phyloP scores from a whole-genome alignment of 2,797 vertebrate genomes.

The Menidia menidia region DNA sequence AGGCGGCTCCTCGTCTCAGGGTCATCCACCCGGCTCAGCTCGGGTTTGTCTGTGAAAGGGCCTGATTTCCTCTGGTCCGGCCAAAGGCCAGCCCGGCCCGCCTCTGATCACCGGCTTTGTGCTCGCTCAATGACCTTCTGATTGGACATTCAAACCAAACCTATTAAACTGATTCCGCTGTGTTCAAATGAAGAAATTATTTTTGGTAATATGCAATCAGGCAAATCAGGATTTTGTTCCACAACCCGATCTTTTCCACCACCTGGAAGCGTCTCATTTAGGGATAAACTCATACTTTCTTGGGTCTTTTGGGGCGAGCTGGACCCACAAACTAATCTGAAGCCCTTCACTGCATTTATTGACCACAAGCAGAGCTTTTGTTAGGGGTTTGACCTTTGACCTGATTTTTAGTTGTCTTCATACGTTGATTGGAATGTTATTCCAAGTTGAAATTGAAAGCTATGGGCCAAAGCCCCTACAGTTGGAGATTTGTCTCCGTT shows the following conservation, averaged over 20 bases:
- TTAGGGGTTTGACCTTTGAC: too few species aligned
- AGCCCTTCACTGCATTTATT: too few species aligned
- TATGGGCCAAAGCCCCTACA: too few species aligned
- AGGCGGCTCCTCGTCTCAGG: constrained; percentile 12
- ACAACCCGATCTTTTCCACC: too few species aligned
- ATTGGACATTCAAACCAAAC: neutral
- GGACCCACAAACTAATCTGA: too few species aligned
- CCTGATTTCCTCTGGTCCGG: neutral
- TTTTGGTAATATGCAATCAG: neutral
- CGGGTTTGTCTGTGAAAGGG: neutral
- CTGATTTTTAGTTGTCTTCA: too few species aligned
- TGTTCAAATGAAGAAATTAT: neutral
- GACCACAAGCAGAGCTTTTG: too few species aligned
- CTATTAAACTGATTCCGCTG: neutral
- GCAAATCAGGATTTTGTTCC: too few species aligned
- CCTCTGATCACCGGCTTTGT: neutral
- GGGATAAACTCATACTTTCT: neutral
- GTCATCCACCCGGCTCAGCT: constrained; percentile 20
- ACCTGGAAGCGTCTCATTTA: neutral
- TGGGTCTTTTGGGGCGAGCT: too few species aligned
- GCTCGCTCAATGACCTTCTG: neutral
- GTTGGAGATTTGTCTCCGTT: neutral
- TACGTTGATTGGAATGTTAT: too few species aligned
- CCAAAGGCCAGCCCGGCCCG: too few species aligned
- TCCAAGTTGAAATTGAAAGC: too few species aligned